Percentiles rank a stretch among this genome's conserved stretches.
Evolutionary conservation across 2,113 vertebrate species (phyloP).

Genomic region (Aix galericulata): DNA sequence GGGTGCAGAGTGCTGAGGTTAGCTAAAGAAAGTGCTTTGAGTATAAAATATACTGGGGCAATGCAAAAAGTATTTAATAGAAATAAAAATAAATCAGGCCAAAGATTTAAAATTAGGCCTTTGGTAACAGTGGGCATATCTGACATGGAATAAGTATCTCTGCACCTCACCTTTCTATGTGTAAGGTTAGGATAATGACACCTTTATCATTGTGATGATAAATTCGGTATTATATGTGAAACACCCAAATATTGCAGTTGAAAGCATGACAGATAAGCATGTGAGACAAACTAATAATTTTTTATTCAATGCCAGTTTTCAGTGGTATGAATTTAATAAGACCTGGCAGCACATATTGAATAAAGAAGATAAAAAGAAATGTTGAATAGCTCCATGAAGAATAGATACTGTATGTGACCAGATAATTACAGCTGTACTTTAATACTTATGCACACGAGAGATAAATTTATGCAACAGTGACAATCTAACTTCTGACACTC

Average conservation of each 20-base stretch:
- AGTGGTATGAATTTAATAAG: slow-evolving; percentile 45
- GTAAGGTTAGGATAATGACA: slow-evolving; percentile 4
- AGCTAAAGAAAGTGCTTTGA: not conserved
- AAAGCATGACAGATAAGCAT: slow-evolving; percentile 40
- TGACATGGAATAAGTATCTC: not conserved
- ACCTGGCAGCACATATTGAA: slow-evolving; percentile 12
- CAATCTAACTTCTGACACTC: not conserved
- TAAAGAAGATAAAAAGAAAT: slow-evolving; percentile 42
- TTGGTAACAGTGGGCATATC: not conserved
- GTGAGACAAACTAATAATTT: slow-evolving; percentile 51
- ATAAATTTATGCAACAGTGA: not conserved
- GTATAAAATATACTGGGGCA: not conserved
- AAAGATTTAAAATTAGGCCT: slow-evolving; percentile 6
- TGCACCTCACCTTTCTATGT: not conserved
- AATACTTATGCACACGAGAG: not conserved
- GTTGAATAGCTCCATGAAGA: slow-evolving; percentile 20
- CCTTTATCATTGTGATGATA: slow-evolving; percentile 25
- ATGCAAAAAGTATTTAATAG: not conserved
- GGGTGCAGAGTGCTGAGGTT: not conserved
- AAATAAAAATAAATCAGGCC: slow-evolving; percentile 3
- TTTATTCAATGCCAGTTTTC: slow-evolving; percentile 44
- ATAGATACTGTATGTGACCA: not conserved
- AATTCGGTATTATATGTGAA: slow-evolving; percentile 33
- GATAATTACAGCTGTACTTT: slow-evolving; percentile 40
- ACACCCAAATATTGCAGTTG: not conserved